A percentile compares a stretch with the other conserved stretches of the same genome.
These are phyloP conservation scores for Suricata suricatta DNA, from an alignment of 2,113 vertebrate species.

Conservation along the genomic window DNA sequence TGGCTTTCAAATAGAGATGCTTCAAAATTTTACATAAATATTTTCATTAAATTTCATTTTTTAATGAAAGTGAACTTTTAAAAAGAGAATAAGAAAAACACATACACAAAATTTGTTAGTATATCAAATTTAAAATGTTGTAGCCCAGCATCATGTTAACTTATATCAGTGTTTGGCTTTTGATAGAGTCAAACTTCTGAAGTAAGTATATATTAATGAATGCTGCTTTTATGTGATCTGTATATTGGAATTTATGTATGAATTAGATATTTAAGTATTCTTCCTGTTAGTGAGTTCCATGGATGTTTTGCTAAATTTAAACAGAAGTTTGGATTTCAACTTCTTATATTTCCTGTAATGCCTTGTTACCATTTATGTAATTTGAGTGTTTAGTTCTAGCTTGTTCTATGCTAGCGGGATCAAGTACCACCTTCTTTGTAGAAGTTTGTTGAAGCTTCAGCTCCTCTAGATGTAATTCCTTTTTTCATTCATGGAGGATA, in stretches of 20 bases:
- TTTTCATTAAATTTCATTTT: background rate
- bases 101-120: background rate
- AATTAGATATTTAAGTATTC: background rate
- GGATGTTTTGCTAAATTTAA: background rate
- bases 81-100: background rate
- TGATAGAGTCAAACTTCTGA: background rate
- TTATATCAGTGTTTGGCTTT: background rate
- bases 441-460: conserved; percentile 59
- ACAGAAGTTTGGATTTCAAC: background rate
- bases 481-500: conserved; percentile 77
- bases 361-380: background rate
- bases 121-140: background rate
- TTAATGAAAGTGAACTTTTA: background rate
- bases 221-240: background rate
- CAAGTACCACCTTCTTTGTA: conserved; percentile 55
- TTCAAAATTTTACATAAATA: conserved; percentile 10
- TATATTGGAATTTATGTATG: background rate
- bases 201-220: background rate
- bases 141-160: background rate
- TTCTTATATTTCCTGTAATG: background rate
- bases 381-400: background rate
- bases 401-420: conserved; percentile 48
- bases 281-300: background rate
- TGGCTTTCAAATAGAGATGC: background rate
- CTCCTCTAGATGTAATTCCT: conserved; percentile 68